Evolutionary conservation across 2,797 vertebrate species (phyloP).

Genomic region (Thripadectes ignobilis): DNA sequence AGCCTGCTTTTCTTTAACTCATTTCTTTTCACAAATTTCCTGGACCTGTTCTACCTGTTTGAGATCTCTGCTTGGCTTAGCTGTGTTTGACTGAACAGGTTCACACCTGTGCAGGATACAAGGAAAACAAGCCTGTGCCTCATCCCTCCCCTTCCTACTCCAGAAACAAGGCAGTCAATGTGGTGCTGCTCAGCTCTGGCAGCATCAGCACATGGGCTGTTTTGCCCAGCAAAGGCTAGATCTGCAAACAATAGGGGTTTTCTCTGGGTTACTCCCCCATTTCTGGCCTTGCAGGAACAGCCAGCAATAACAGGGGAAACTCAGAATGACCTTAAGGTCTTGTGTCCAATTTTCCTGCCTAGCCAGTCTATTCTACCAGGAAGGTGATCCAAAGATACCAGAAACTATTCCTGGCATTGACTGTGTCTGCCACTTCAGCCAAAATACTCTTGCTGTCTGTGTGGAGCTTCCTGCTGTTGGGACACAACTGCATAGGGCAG

Average conservation of each 20-base stretch:
- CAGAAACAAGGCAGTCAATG: background rate
- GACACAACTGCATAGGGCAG: background rate
- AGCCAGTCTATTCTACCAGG: background rate
- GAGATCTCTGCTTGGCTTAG: background rate
- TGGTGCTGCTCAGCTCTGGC: background rate
- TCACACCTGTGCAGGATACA: background rate
- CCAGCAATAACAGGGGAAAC: background rate
- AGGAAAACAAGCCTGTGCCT: background rate
- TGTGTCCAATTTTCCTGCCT: background rate
- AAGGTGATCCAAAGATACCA: background rate
- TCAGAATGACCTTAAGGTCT: background rate
- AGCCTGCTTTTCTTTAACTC: background rate
- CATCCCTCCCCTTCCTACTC: background rate
- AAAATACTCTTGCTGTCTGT: background rate
- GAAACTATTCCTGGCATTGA: background rate
- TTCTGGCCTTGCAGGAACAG: background rate
- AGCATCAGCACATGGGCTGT: background rate
- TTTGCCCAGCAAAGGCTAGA: background rate
- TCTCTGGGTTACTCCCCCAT: background rate
- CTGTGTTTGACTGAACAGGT: background rate
- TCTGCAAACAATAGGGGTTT: background rate
- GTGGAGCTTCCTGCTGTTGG: background rate
- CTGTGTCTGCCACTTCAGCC: background rate
- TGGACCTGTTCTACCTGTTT: background rate
- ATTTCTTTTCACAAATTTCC: background rate